A percentile compares a stretch with the other conserved stretches of the same genome.
Evolutionary conservation across 2,888 invertebrate species (phyloP).

Genomic region (Campaea margaritaria): DNA sequence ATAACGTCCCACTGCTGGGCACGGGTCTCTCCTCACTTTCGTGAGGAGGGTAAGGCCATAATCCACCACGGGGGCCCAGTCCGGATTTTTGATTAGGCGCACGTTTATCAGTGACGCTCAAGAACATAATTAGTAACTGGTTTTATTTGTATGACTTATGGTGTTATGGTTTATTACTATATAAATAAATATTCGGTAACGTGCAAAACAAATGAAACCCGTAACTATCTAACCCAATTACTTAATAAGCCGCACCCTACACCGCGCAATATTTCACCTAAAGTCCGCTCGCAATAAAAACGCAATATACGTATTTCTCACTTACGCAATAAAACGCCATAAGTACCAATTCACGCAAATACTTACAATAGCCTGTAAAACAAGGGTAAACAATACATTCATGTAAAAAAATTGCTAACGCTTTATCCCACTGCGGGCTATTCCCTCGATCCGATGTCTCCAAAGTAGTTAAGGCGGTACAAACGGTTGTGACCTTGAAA

Average conservation of each 20-base stretch:
- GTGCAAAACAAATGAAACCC: slow-evolving; percentile 5
- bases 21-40: too few species aligned
- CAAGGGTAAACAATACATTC: slow-evolving; percentile 54
- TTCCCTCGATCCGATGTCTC: slow-evolving; percentile 39
- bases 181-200: not conserved
- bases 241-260: slow-evolving; percentile 28
- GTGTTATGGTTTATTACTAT: not conserved
- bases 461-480: slow-evolving; percentile 21
- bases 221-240: slow-evolving; percentile 30
- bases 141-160: too few species aligned
- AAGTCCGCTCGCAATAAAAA: slow-evolving; percentile 46
- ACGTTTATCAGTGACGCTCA: too few species aligned
- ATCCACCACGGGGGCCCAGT: too few species aligned
- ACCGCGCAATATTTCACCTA: slow-evolving; percentile 34
- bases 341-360: slow-evolving; percentile 55
- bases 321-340: slow-evolving; percentile 47
- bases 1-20: too few species aligned
- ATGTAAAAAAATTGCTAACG: slow-evolving; percentile 45
- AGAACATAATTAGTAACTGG: too few species aligned
- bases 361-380: slow-evolving; percentile 51
- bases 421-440: slow-evolving; percentile 38
- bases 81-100: too few species aligned
- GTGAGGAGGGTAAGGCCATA: too few species aligned
- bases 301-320: slow-evolving; percentile 51
- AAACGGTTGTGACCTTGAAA: slow-evolving; percentile 14